Conservation (phyloP, 2,113 vertebrate species). For the Gnathonemus echidnorhynchus region DNA sequence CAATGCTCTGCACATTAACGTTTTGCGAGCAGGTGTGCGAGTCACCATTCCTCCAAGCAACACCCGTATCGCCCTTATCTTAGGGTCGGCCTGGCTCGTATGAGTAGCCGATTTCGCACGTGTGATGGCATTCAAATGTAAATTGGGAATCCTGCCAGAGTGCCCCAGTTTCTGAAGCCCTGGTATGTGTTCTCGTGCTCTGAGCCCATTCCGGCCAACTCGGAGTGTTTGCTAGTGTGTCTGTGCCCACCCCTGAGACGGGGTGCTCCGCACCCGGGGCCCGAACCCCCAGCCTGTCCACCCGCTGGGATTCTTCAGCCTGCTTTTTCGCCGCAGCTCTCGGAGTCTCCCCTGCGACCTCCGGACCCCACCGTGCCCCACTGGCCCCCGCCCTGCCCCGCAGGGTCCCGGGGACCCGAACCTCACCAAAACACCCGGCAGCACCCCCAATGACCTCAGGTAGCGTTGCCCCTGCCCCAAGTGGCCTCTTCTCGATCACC, state of each 20-base stretch:
- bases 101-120: neutral
- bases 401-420: constrained; percentile 65
- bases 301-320: constrained; percentile 59
- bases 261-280: neutral
- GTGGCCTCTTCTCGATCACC: neutral
- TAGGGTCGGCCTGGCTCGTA: neutral
- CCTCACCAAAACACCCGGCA: constrained; percentile 71
- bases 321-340: constrained; percentile 77
- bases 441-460: constrained; percentile 86
- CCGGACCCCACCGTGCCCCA: constrained; percentile 75
- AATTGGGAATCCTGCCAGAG: neutral
- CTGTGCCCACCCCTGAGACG: neutral
- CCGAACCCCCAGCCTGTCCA: neutral
- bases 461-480: constrained; percentile 57
- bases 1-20: neutral
- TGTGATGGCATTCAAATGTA: neutral
- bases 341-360: constrained; percentile 80
- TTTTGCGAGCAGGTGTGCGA: neutral
- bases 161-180: neutral
- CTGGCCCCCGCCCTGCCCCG: constrained; percentile 69
- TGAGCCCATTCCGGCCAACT: neutral
- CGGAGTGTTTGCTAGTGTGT: neutral
- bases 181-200: neutral
- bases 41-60: neutral
- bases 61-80: neutral